phyloP scores from a whole-genome alignment of 2,888 invertebrate genomes.

The Ophraella communa region DNA sequence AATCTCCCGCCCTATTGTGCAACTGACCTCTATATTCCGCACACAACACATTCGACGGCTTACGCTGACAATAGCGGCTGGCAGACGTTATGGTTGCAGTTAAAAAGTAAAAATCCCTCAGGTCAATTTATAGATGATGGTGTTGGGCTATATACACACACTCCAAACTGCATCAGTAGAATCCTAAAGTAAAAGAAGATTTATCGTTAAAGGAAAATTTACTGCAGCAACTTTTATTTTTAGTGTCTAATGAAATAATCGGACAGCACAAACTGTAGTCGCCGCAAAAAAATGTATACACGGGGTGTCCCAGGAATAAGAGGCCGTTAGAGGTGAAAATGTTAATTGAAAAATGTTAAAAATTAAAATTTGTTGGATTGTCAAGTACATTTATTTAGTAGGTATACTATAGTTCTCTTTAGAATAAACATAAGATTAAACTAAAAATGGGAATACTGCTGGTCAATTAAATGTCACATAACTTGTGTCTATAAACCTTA shows the following conservation, averaged over 20 bases:
- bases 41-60: conserved; percentile 27
- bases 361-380: too few relatives aligned
- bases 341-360: too few relatives aligned
- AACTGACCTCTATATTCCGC: conserved; percentile 28
- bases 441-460: too few relatives aligned
- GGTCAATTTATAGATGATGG: conserved; percentile 42
- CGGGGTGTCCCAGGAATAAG: too few relatives aligned
- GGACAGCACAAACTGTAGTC: background rate
- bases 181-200: conserved; percentile 44
- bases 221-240: conserved; percentile 41
- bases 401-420: too few relatives aligned
- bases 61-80: conserved; percentile 37
- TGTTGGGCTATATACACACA: conserved; percentile 36
- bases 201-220: conserved; percentile 36
- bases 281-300: too few relatives aligned
- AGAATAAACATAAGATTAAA: too few relatives aligned
- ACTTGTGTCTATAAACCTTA: too few relatives aligned
- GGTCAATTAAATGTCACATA: too few relatives aligned
- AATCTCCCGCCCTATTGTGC: conserved; percentile 28
- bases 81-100: conserved; percentile 38
- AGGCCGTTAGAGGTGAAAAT: too few relatives aligned
- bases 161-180: conserved; percentile 44
- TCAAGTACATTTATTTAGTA: too few relatives aligned
- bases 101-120: conserved; percentile 37
- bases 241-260: conserved; percentile 7